Evolutionary conservation across 2,888 invertebrate genomes (phyloP).

Genomic region (Cephalotes varians): DNA sequence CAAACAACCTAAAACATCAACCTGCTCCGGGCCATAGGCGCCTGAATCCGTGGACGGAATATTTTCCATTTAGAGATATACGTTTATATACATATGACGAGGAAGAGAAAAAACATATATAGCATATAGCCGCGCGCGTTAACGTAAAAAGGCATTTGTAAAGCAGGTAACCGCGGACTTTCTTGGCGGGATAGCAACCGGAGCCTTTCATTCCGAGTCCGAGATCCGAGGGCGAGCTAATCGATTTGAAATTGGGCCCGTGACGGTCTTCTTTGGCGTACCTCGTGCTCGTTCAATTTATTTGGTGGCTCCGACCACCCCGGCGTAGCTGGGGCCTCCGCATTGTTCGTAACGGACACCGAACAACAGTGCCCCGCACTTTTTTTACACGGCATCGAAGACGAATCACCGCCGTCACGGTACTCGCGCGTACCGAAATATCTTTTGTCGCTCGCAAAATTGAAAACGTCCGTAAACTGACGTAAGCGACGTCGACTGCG

Average conservation of each 20-base stretch:
- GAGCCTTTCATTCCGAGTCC: conserved; percentile 34
- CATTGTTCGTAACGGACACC: conserved; percentile 61
- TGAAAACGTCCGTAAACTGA: conserved; percentile 61
- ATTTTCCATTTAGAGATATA: conserved; percentile 45
- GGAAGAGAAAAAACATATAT: neutral
- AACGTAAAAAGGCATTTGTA: conserved; percentile 46
- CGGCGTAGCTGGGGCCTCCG: conserved; percentile 53
- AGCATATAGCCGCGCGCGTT: neutral
- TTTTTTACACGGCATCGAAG: conserved; percentile 57
- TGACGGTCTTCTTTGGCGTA: conserved; percentile 69
- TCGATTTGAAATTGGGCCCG: conserved; percentile 71
- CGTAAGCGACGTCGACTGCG: conserved; percentile 34
- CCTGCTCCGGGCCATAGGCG: conserved; percentile 75
- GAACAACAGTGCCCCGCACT: conserved; percentile 52
- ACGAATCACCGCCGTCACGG: conserved; percentile 62
- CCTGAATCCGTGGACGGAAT: conserved; percentile 70
- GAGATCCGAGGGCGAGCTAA: conserved; percentile 63
- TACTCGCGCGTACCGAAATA: conserved; percentile 60
- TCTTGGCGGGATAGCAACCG: conserved; percentile 52
- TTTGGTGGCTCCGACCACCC: conserved; percentile 66
- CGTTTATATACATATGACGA: neutral
- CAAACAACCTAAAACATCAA: conserved; percentile 85
- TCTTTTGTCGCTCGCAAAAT: conserved; percentile 63
- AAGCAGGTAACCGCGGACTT: conserved; percentile 48
- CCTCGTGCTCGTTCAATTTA: conserved; percentile 69